Evolutionary conservation across 2,113 vertebrate genomes (phyloP).

Genomic region (Larimichthys polyactis): DNA sequence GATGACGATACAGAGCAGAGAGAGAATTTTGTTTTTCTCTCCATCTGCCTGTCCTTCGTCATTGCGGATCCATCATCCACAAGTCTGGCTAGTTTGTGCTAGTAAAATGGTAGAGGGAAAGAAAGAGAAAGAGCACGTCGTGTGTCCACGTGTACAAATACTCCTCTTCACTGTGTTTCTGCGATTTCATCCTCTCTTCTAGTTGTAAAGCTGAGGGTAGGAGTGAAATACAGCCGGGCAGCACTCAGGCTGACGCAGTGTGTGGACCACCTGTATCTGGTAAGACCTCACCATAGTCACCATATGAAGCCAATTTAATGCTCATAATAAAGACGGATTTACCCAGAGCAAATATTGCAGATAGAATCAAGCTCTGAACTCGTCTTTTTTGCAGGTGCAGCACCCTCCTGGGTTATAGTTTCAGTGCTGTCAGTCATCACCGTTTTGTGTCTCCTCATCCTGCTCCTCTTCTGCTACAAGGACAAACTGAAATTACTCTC

Average conservation of each 20-base stretch:
- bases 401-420: conserved; percentile 81
- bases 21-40: conserved; percentile 26
- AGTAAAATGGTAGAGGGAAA: not conserved
- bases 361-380: conserved; percentile 17
- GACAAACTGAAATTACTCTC: conserved; percentile 84
- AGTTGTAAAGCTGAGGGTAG: conserved; percentile 83
- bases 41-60: not conserved
- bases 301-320: not conserved
- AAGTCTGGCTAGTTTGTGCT: not conserved
- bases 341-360: not conserved
- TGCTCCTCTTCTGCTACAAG: conserved; percentile 86
- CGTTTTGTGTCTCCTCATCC: conserved; percentile 80
- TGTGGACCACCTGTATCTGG: conserved; percentile 75
- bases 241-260: conserved; percentile 63
- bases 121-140: not conserved
- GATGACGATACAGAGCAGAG: not conserved
- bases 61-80: not conserved
- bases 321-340: not conserved
- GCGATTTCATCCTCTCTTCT: conserved; percentile 39
- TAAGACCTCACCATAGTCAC: conserved; percentile 43
- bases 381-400: conserved; percentile 58
- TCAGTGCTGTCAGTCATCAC: conserved; percentile 81
- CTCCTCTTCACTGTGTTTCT: conserved; percentile 19
- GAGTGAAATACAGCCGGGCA: conserved; percentile 74
- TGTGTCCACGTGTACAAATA: not conserved